Conservation (phyloP, 23 tunicate species). For the Diplosoma virens region DNA sequence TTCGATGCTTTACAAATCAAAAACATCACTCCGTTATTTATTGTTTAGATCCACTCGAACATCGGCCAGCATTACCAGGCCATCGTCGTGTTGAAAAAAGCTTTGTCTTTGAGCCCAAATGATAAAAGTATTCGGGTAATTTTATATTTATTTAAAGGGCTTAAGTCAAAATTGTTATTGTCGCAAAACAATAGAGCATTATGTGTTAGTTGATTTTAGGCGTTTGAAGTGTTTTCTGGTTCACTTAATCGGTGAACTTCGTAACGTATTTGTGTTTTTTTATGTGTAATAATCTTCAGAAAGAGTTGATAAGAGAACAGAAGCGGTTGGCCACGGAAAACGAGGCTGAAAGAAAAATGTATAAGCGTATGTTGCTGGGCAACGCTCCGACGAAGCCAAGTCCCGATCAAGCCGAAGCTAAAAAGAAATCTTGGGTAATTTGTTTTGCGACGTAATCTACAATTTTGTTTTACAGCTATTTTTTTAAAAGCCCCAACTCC, state of each 20-base stretch:
- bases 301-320: conserved; percentile 32
- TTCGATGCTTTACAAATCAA: too few relatives aligned
- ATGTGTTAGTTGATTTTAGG: too few relatives aligned
- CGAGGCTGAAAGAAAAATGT: conserved; percentile 65
- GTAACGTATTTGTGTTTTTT: too few relatives aligned
- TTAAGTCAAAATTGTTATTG: too few relatives aligned
- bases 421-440: neutral
- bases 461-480: too few relatives aligned
- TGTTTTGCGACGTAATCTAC: neutral
- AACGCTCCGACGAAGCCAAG: neutral
- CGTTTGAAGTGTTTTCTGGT: too few relatives aligned
- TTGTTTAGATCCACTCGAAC: conserved; percentile 39
- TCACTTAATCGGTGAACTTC: too few relatives aligned
- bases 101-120: conserved; percentile 46
- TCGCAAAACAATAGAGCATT: too few relatives aligned
- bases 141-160: too few relatives aligned
- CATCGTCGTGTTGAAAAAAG: conserved; percentile 51
- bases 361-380: conserved; percentile 60
- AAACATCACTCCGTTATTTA: too few relatives aligned
- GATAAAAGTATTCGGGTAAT: conserved; percentile 55
- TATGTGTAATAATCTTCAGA: conserved; percentile 17
- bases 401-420: neutral
- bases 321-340: conserved; percentile 45
- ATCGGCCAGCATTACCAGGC: conserved; percentile 42
- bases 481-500: too few relatives aligned